phyloP scores from a whole-genome alignment of 2,888 invertebrate species.

The Aleiodes leptofemur region DNA sequence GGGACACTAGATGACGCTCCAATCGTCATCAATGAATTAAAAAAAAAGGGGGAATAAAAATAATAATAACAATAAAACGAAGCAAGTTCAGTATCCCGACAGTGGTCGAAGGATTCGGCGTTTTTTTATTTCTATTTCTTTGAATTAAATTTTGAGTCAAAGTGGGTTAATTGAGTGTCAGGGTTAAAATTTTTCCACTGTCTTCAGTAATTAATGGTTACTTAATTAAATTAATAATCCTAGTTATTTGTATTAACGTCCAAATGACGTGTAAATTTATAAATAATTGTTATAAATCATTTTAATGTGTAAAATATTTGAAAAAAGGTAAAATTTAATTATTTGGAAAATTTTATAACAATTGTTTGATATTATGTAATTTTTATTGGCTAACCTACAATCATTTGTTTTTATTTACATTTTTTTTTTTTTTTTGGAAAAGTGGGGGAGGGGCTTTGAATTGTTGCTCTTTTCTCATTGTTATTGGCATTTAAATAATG shows the following conservation, averaged over 20 bases:
- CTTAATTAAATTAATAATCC: background rate
- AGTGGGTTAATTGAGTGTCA: constrained; percentile 5
- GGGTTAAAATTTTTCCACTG: background rate
- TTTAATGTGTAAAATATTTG: constrained; percentile 1
- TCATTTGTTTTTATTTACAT: constrained; percentile 22
- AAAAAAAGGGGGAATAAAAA: background rate
- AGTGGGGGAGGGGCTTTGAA: background rate
- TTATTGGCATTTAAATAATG: background rate
- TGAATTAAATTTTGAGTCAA: background rate
- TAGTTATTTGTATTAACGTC: background rate
- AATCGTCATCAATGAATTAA: background rate
- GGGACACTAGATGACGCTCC: constrained; percentile 12
- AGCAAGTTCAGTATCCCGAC: constrained; percentile 3
- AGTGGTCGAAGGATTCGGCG: background rate
- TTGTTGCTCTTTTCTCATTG: background rate
- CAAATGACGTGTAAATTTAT: background rate
- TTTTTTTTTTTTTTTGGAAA: background rate
- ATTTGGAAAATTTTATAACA: background rate
- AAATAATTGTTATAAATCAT: background rate
- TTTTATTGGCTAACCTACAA: background rate
- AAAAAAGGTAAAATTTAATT: background rate
- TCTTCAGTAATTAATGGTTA: no score
- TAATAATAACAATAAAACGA: background rate
- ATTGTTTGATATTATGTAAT: background rate
- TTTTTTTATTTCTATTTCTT: background rate